Evolutionary conservation across 1,140 invertebrate species (phyloP), one percentile per base, ranked within the genome.

Genomic region (Drosophila ercepeae): DNA sequence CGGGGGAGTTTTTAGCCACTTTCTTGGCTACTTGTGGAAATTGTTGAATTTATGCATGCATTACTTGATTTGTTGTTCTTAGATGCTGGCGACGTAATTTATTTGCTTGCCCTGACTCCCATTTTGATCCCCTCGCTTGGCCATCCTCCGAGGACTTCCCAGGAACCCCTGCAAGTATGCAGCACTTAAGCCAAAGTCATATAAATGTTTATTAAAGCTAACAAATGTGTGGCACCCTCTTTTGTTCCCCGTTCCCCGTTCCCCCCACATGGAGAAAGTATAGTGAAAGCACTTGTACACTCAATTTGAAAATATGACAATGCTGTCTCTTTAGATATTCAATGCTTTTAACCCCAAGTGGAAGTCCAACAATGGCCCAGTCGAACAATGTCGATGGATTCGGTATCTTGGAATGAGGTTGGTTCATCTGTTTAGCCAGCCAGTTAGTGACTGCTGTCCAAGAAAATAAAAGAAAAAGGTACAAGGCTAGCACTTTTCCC

Each of bases 221-320:
- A 70, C 82, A 81, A 81, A 79, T 86, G 63, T 74, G 58, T 27
- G 58, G 41, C 45, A 39, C 59, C 55, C 54, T 53, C 27, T 19
- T 19, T n/a, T 21, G n/a, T 13, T 21, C 21, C 2, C 18, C 29
- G n/a, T n/a, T n/a, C 7, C 1, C 16, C n/a, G n/a, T n/a, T n/a
- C n/a, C n/a, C n/a, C n/a, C n/a, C 14, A 21, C 29, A 32, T 32
- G 29, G 29, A 0, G 6, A 44, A 34, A 61, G 57, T 74, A 34
- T 34, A 36, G 58, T 44, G 52, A 75, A 52, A 75, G 61, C 70
- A 79, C 71, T 86, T 74, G 61, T 73, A 65, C 64, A 86, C 73
- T 71, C 82, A 77, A 86, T 86, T 86, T 86, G 82, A 88, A 86
- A 86, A 86, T 86, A 86, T 86, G 74, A 82, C 82, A 86, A 81